Evolutionary conservation across 2,888 invertebrate species (phyloP), one percentile per base, ranked within the genome.

Genomic region (Cyclophora punctaria): DNA sequence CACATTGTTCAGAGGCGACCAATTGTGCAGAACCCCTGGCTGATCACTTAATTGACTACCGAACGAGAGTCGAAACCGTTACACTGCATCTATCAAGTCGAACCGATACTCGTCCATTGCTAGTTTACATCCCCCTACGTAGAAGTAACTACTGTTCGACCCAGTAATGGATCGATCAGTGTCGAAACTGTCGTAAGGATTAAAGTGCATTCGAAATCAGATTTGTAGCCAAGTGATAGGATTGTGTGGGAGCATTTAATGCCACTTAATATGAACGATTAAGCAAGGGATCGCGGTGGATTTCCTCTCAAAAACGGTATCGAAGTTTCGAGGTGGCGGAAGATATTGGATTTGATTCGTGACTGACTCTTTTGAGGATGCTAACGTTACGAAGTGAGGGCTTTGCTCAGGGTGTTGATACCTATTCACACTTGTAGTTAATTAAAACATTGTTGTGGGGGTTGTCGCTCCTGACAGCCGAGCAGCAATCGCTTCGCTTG

Each of bases 11-110:
- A 67, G 75, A 85, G 83, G 87, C 86, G 86, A 76, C 86, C 87
- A 82, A 86, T 86, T 85, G 87, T 80, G 78, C 76, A 72, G 75
- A 77, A 82, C 86, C 85, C 84, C 85, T 85, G 84, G 73, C 78
- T 85, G 85, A 86, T 83, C 83, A 80, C 84, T 83, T 87, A 87
- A 87, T 87, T 87, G 86, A 86, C 84, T 85, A 79, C 74, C 66
- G 73, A 78, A 76, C 76, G 77, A 76, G 74, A 78, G 80, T 73
- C 80, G 67, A 62, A 59, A 63, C 62, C 62, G 52, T 55, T 58
- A 53, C 51, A 52, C 47, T 53, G 46, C 64, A 50, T 53, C 47
- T 51, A 54, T 49, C 52, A 6, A 45, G 45, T 49, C 41, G 53
- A 41, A 7, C 34, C 3, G 4, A 46, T 53, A 65, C 7, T 7